Conservation (phyloP, 2,888 invertebrate species). For the Synergus japonicus region DNA sequence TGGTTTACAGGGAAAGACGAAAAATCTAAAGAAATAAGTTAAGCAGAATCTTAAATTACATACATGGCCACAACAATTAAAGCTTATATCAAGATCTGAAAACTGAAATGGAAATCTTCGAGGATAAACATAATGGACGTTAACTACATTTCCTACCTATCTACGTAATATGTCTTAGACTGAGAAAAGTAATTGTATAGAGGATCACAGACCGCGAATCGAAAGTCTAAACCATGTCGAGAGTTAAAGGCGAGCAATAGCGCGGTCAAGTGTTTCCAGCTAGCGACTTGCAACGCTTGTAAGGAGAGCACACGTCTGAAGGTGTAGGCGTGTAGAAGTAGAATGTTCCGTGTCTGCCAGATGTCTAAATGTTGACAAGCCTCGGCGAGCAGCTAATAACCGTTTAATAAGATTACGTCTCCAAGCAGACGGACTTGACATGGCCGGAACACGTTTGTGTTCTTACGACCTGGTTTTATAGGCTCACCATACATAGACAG, state of each 20-base stretch:
- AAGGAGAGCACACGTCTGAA: constrained; percentile 56
- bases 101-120: constrained; percentile 22
- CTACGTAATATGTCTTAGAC: background rate
- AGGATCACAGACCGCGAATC: constrained; percentile 26
- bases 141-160: constrained; percentile 22
- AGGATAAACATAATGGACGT: constrained; percentile 10
- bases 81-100: constrained; percentile 35
- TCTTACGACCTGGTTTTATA: constrained; percentile 68
- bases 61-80: background rate
- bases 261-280: constrained; percentile 30
- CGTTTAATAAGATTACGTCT: constrained; percentile 77
- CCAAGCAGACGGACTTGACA: constrained; percentile 71
- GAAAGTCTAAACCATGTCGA: constrained; percentile 26
- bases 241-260: constrained; percentile 39
- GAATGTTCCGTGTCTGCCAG: constrained; percentile 75
- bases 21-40: background rate
- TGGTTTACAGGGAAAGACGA: no score
- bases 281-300: constrained; percentile 28
- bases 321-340: constrained; percentile 68
- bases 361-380: constrained; percentile 77
- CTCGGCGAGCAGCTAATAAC: constrained; percentile 75
- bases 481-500: constrained; percentile 57
- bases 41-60: constrained; percentile 17
- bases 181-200: constrained; percentile 24
- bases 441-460: constrained; percentile 71